Conservation (phyloP, 1,140 invertebrate genomes). For the Harpegnathos saltator region DNA sequence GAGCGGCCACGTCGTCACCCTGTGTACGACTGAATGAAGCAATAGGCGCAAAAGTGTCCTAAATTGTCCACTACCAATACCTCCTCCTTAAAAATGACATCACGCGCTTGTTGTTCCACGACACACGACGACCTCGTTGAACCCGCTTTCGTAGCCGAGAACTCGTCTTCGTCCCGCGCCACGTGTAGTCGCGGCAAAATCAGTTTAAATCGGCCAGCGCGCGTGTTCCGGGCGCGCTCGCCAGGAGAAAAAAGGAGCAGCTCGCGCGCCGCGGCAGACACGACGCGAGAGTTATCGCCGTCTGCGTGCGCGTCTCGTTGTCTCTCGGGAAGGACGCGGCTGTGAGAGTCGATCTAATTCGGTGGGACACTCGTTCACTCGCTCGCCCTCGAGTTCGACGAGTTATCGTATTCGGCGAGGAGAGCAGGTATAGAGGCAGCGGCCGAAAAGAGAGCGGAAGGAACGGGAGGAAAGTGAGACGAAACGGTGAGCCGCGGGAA, state of each 20-base stretch:
- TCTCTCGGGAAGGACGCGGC: not conserved
- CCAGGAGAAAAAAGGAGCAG: too few species aligned
- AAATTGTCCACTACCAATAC: not conserved
- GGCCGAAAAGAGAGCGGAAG: not conserved
- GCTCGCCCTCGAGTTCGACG: not conserved
- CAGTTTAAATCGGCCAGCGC: too few species aligned
- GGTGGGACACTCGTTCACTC: not conserved
- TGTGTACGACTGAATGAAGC: not conserved
- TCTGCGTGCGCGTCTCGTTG: not conserved
- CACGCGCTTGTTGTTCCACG: not conserved
- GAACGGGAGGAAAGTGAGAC: conserved; percentile 17
- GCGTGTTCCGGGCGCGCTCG: not conserved
- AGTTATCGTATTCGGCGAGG: not conserved
- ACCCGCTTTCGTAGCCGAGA: too few species aligned
- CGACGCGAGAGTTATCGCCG: too few species aligned
- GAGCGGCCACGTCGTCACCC: not conserved
- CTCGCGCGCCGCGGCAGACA: too few species aligned
- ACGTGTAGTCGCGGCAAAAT: not conserved
- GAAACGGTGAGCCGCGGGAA: conserved; percentile 12
- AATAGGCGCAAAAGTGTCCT: not conserved
- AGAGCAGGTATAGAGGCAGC: not conserved
- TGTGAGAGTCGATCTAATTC: conserved; percentile 61
- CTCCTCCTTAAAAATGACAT: not conserved
- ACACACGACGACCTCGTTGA: not conserved
- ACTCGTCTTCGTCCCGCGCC: too few species aligned